phyloP scores from a whole-genome alignment of 2,888 invertebrate genomes.

The Apamea crenata region DNA sequence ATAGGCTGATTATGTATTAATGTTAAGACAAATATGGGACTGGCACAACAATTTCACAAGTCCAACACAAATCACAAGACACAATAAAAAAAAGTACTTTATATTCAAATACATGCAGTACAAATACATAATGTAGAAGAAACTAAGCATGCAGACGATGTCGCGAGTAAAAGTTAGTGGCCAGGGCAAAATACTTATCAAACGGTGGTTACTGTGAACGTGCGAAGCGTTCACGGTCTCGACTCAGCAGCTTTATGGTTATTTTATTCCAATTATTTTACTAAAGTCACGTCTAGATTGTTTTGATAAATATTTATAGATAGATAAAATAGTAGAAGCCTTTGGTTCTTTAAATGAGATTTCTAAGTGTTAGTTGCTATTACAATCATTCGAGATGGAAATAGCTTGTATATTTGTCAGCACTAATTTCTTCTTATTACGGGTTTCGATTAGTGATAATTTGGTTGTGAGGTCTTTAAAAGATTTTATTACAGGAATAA shows the following conservation, averaged over 20 bases:
- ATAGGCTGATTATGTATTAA: too few relatives aligned
- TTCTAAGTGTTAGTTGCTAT: neutral
- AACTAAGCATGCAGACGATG: conserved; percentile 9
- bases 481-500: neutral
- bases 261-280: conserved; percentile 73
- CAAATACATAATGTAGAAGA: neutral
- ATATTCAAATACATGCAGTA: conserved; percentile 8
- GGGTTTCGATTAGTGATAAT: neutral
- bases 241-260: conserved; percentile 69
- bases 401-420: neutral
- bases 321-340: neutral
- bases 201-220: conserved; percentile 40
- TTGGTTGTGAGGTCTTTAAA: neutral
- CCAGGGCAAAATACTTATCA: conserved; percentile 40
- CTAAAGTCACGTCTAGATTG: conserved; percentile 49
- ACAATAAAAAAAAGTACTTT: neutral
- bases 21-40: neutral
- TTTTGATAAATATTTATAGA: conserved; percentile 7
- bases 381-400: neutral
- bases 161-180: conserved; percentile 35
- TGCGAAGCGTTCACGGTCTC: conserved; percentile 68
- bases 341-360: neutral
- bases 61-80: neutral
- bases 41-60: neutral
- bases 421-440: neutral